Conservation (phyloP, 35 echinoderm and acorn worm species). For the Nesometra sesokonis region DNA sequence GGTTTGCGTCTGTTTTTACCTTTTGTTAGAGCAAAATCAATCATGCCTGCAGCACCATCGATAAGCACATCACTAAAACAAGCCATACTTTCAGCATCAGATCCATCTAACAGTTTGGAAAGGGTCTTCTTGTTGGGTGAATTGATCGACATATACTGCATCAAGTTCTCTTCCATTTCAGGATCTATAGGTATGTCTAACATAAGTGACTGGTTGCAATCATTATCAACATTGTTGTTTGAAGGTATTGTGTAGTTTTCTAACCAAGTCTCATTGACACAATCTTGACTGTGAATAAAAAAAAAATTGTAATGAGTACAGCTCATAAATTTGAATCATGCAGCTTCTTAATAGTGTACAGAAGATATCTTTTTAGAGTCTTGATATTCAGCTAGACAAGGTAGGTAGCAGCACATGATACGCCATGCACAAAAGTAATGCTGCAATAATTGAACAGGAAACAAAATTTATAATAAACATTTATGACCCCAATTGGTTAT, state of each 20-base stretch:
- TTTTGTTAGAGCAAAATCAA: neutral
- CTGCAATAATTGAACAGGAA: no score
- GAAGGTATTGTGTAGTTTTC: neutral
- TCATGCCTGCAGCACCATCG: conserved; percentile 37
- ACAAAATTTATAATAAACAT: no score
- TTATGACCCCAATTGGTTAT: no score
- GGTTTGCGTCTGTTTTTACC: neutral
- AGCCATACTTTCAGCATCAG: conserved; percentile 1
- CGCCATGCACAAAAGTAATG: no score
- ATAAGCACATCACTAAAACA: conserved; percentile 66
- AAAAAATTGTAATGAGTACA: neutral
- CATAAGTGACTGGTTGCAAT: neutral
- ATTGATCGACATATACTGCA: neutral
- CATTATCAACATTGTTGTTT: neutral
- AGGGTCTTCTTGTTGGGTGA: neutral
- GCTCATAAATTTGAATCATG: no score
- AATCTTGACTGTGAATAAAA: neutral
- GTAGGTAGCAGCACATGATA: no score
- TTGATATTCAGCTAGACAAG: no score
- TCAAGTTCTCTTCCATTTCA: neutral
- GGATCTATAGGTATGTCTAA: neutral
- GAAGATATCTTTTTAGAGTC: no score
- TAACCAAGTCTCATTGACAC: neutral
- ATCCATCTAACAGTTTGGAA: neutral
- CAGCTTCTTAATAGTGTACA: no score